Evolutionary conservation across 2,113 vertebrate species (phyloP), one percentile per base, ranked within the genome.

Genomic region (Cyprinodon tularosa): DNA sequence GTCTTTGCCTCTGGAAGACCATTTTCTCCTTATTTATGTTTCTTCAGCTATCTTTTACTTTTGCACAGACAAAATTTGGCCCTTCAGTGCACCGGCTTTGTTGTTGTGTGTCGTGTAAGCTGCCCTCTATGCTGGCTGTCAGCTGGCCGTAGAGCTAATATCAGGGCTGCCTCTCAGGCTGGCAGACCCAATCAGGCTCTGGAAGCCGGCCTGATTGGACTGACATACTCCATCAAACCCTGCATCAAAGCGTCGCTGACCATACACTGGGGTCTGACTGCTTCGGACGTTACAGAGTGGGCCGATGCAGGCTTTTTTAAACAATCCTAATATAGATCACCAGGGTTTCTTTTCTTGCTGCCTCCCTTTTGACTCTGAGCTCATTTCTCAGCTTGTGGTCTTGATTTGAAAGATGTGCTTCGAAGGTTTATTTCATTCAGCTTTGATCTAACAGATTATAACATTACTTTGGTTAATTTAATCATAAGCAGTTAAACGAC

Each of bases 211-310:
- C 90, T 94, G 94, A 94, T 95, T 94, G 94, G 91, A 90, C 93
- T 94, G 93, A 95, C 93, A 94, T 94, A 93, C 92, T 94, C 93
- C 90, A 93, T 95, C 93, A 94, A 92, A 93, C 87, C 87, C 84
- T 83, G 90, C 88, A 90, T 90, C 90, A 92, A 83, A 87, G 80
- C 84, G 66, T 88, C 82, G 80, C 89, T 86, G 90, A 86, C 85
- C 87, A 88, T 81, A 85, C 88, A 85, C 89, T 82, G 81, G 85
- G 90, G 87, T 84, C 88, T 90, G 83, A 91, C 90, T 91, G 86
- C 84, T 83, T 84, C 75, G 86, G 92, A 92, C 91, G 90, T 88
- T 82, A 39, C 83, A 20, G 69, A 89, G 78, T 84, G 78, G 84
- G 82, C 78, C 78, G 47, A 57, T n/a, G 48, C 71, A 80, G 86